Evolutionary conservation across 2,888 invertebrate genomes (phyloP).

Genomic region (Drosophila meridiana): DNA sequence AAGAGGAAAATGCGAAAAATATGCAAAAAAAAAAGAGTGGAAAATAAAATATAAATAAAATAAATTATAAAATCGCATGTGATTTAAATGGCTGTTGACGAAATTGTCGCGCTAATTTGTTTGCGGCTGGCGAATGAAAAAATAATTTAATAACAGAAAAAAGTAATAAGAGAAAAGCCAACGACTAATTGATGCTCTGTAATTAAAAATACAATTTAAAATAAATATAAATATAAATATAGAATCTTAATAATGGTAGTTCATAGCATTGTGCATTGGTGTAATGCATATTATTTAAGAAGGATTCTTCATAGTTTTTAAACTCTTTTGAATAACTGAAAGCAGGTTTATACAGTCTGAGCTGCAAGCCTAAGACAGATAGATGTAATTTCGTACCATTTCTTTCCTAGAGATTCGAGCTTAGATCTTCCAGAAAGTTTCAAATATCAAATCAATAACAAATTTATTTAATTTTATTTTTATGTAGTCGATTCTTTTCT

Average conservation of each 20-base stretch:
- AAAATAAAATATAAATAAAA: conserved; percentile 38
- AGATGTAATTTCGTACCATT: too few species aligned
- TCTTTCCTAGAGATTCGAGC: too few species aligned
- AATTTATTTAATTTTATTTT: neutral
- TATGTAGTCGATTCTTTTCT: too few species aligned
- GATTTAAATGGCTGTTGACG: conserved; percentile 55
- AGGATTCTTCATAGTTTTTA: too few species aligned
- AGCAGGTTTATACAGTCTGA: too few species aligned
- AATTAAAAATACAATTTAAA: neutral
- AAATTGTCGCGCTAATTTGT: conserved; percentile 60
- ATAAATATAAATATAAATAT: neutral
- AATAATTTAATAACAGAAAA: neutral
- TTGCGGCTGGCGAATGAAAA: conserved; percentile 27
- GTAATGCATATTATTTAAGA: too few species aligned
- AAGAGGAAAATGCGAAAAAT: conserved; percentile 30
- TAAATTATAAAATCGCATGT: conserved; percentile 48
- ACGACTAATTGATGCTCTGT: conserved; percentile 9
- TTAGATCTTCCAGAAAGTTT: too few species aligned
- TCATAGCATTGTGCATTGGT: too few species aligned
- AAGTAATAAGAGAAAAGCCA: neutral
- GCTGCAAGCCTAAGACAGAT: too few species aligned
- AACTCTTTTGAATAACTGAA: too few species aligned
- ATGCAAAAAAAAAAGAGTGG: conserved; percentile 7
- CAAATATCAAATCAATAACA: neutral
- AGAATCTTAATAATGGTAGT: too few species aligned